phyloP scores from a whole-genome alignment of 2,113 vertebrate genomes.

The Misgurnus mizolepis region DNA sequence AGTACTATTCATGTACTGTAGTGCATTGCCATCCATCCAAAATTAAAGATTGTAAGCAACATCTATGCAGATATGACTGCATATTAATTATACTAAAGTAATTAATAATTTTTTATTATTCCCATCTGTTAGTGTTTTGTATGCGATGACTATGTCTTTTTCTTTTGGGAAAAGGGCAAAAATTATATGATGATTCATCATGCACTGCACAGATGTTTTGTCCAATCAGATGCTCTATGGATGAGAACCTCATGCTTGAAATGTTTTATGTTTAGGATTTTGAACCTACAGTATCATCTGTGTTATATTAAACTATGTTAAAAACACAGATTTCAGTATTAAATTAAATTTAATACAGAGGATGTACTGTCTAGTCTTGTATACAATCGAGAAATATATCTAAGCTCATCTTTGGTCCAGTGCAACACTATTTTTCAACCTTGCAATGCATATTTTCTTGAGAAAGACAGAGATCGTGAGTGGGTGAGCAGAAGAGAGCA shows the following conservation, averaged over 20 bases:
- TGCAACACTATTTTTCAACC: slow-evolving; percentile 4
- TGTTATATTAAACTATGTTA: too few species aligned
- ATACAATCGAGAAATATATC: neutral
- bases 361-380: neutral
- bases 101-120: too few species aligned
- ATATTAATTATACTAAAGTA: neutral
- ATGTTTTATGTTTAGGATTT: too few species aligned
- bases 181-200: too few species aligned
- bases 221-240: too few species aligned
- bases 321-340: too few species aligned
- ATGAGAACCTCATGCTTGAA: too few species aligned
- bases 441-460: slow-evolving; percentile 7
- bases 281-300: too few species aligned
- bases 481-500: slow-evolving; percentile 19
- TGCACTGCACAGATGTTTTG: too few species aligned
- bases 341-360: neutral
- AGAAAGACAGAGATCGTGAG: neutral
- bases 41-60: neutral
- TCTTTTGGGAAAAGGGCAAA: too few species aligned
- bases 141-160: too few species aligned
- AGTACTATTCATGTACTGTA: neutral
- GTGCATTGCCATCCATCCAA: neutral
- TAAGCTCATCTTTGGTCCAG: slow-evolving; percentile 14
- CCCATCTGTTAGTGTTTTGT: too few species aligned
- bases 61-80: neutral